Evolutionary conservation across 2,888 invertebrate species (phyloP).

Genomic region (Barypeithes pellucidus): DNA sequence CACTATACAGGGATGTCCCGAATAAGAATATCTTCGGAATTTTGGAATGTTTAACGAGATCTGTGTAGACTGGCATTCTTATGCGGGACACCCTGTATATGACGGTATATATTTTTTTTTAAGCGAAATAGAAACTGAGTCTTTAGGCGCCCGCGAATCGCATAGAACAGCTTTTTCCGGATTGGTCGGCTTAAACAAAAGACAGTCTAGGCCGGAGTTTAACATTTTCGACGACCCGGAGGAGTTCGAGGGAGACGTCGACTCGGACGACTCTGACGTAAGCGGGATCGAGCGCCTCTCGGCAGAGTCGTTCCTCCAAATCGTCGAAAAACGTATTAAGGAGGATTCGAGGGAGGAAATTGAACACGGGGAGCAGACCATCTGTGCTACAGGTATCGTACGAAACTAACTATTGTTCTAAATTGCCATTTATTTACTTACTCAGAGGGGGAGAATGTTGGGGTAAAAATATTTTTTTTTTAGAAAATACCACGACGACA

Average conservation of each 20-base stretch:
- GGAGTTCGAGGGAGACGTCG: slow-evolving; percentile 13
- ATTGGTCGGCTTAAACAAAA: neutral
- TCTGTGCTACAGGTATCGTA: neutral
- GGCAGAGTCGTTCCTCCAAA: neutral
- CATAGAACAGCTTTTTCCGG: neutral
- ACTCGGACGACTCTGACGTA: neutral
- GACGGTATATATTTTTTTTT: neutral
- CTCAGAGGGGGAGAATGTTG: too few relatives aligned
- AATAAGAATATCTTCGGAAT: too few relatives aligned
- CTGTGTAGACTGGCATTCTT: too few relatives aligned
- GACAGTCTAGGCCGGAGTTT: neutral
- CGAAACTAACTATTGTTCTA: too few relatives aligned
- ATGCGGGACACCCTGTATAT: too few relatives aligned
- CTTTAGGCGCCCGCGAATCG: neutral
- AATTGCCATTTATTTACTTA: too few relatives aligned
- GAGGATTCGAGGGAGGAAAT: neutral
- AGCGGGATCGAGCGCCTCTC: neutral
- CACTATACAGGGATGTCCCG: too few relatives aligned
- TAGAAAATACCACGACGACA: neutral
- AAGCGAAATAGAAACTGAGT: neutral
- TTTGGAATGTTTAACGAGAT: too few relatives aligned
- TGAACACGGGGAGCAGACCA: neutral
- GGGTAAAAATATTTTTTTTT: too few relatives aligned
- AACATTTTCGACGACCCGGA: slow-evolving; percentile 45
- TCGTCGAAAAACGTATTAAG: neutral